Percentiles rank a stretch among this genome's conserved stretches.
Evolutionary conservation across 2,888 invertebrate species (phyloP).

Genomic region (Polydrusus pterygomalis): DNA sequence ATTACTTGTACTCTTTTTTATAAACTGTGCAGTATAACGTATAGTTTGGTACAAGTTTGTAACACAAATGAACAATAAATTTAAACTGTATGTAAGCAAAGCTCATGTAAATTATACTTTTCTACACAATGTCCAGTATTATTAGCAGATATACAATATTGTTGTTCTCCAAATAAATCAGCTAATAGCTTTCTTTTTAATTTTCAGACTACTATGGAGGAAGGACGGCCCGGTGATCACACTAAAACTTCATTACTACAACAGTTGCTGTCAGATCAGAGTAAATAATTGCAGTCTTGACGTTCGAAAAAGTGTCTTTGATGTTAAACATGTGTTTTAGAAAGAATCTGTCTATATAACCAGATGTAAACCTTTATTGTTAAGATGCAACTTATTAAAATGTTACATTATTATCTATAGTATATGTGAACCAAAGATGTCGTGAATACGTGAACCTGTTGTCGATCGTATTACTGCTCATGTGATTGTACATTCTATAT

Average conservation of each 20-base stretch:
- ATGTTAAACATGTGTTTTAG: constrained; percentile 55
- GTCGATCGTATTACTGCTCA: constrained; percentile 48
- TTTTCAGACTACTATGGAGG: constrained; percentile 83
- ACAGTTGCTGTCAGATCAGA: constrained; percentile 85
- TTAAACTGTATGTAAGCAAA: background rate
- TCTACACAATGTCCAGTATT: background rate
- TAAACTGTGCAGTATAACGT: no score
- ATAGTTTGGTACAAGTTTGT: no score
- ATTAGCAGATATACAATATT: background rate
- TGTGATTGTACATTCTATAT: constrained; percentile 51
- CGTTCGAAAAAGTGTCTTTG: constrained; percentile 46
- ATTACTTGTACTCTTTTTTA: no score
- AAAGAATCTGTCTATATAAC: constrained; percentile 54
- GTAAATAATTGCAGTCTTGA: constrained; percentile 73
- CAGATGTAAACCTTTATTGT: constrained; percentile 47
- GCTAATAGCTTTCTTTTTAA: constrained; percentile 32
- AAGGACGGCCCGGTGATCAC: constrained; percentile 84
- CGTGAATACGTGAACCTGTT: constrained; percentile 53
- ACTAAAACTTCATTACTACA: constrained; percentile 85
- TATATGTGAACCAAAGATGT: constrained; percentile 56
- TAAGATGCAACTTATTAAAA: constrained; percentile 49
- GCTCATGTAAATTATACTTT: background rate
- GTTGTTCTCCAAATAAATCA: background rate
- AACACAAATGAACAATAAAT: no score
- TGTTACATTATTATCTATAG: constrained; percentile 52